These are phyloP conservation scores for Aricia agestis DNA, from an alignment of 1,140 invertebrate genomes.

Conservation along the genomic window DNA sequence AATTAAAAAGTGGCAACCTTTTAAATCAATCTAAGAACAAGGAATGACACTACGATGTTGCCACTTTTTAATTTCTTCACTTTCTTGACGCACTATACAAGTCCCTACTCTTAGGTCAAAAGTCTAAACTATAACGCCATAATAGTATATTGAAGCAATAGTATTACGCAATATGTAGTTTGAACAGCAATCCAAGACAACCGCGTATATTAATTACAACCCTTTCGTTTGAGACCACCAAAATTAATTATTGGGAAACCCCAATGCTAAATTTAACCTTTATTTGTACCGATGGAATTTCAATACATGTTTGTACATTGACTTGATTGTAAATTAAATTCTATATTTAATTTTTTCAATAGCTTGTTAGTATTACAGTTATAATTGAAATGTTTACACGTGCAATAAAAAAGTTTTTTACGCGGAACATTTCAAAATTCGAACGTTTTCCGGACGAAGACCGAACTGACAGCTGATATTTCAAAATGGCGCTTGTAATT, in stretches of 20 bases:
- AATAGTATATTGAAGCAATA: background rate
- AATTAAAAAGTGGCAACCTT: too few relatives aligned
- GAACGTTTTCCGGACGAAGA: background rate
- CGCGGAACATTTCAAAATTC: background rate
- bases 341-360: background rate
- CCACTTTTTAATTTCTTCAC: too few relatives aligned
- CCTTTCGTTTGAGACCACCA: background rate
- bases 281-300: background rate
- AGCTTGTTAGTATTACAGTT: background rate
- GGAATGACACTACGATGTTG: too few relatives aligned
- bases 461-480: background rate
- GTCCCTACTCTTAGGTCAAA: background rate
- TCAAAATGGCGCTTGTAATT: background rate
- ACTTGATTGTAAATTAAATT: background rate
- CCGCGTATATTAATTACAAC: background rate
- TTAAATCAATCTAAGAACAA: too few relatives aligned
- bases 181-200: background rate
- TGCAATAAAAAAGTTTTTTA: background rate
- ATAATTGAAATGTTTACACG: too few relatives aligned
- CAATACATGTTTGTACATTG: background rate
- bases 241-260: slow-evolving; percentile 11
- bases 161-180: slow-evolving; percentile 1
- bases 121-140: background rate
- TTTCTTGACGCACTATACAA: too few relatives aligned
- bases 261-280: slow-evolving; percentile 4